Conservation (phyloP, 2,888 invertebrate species). For the Xestia rhomboidea region DNA sequence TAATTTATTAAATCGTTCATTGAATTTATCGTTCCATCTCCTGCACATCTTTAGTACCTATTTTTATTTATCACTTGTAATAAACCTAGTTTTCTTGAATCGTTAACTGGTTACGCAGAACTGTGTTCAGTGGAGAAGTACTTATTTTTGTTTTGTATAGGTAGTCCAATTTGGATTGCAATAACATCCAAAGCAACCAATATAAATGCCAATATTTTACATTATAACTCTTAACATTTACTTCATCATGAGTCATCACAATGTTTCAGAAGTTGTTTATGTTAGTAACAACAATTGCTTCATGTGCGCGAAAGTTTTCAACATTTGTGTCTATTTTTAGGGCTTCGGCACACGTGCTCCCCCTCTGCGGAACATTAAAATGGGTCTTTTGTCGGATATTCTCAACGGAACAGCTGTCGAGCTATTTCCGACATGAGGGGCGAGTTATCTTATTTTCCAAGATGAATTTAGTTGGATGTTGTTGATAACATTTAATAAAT, state of each 20-base stretch:
- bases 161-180: constrained; percentile 10
- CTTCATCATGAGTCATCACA: constrained; percentile 39
- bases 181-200: neutral
- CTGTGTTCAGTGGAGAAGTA: constrained; percentile 9
- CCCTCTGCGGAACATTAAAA: constrained; percentile 78
- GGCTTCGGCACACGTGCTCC: constrained; percentile 73
- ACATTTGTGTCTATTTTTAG: constrained; percentile 70
- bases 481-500: constrained; percentile 57
- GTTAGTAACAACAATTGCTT: constrained; percentile 57
- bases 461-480: constrained; percentile 68
- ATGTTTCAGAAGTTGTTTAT: constrained; percentile 50
- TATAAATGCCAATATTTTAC: constrained; percentile 17
- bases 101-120: constrained; percentile 3
- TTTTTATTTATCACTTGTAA: constrained; percentile 21
- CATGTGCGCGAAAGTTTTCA: constrained; percentile 54
- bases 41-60: neutral
- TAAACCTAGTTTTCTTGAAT: constrained; percentile 24
- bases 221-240: constrained; percentile 30
- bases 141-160: constrained; percentile 21
- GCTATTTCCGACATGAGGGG: constrained; percentile 86
- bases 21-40: constrained; percentile 19
- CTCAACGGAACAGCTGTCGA: constrained; percentile 85
- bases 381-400: constrained; percentile 81
- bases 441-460: constrained; percentile 74
- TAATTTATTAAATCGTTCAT: constrained; percentile 18